Conservation (phyloP, 2,113 vertebrate genomes). For the Polypterus bichir region DNA sequence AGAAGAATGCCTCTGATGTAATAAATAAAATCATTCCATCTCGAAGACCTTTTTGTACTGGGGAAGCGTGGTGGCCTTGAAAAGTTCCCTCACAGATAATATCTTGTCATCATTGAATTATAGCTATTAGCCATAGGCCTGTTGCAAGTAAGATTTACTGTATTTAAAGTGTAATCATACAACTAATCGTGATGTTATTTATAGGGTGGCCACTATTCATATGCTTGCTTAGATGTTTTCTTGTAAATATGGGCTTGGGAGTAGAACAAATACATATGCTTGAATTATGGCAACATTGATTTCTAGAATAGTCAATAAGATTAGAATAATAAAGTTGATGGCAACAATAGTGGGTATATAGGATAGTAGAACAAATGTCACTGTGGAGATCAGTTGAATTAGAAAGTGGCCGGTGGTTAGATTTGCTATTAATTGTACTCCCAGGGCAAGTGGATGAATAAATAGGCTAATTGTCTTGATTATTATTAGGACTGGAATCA, state of each 20-base stretch:
- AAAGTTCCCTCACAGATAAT: slow-evolving; percentile 15
- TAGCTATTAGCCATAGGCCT: rapidly evolving
- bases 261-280: slow-evolving; percentile 15
- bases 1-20: slow-evolving; percentile 24
- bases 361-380: background rate
- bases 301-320: slow-evolving; percentile 8
- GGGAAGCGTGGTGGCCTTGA: slow-evolving; percentile 13
- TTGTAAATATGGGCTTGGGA: slow-evolving; percentile 22
- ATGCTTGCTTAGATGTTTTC: slow-evolving; percentile 27
- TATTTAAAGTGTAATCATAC: slow-evolving; percentile 19
- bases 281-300: slow-evolving; percentile 15
- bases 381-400: slow-evolving; percentile 13
- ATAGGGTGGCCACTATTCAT: background rate
- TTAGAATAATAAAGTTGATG: background rate
- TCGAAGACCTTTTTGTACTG: slow-evolving; percentile 21
- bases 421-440: slow-evolving; percentile 15
- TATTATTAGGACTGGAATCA: slow-evolving; percentile 19
- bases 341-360: slow-evolving; percentile 3
- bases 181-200: slow-evolving; percentile 10
- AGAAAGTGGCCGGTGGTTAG: slow-evolving; percentile 18
- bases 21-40: slow-evolving; percentile 31
- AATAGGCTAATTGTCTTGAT: slow-evolving; percentile 26
- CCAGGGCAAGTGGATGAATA: slow-evolving; percentile 19
- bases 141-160: rapidly evolving
- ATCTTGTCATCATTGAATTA: slow-evolving; percentile 21